Evolutionary conservation across 2,797 vertebrate genomes (phyloP), one percentile per base, ranked within the genome.

Genomic region (Gila robusta): DNA sequence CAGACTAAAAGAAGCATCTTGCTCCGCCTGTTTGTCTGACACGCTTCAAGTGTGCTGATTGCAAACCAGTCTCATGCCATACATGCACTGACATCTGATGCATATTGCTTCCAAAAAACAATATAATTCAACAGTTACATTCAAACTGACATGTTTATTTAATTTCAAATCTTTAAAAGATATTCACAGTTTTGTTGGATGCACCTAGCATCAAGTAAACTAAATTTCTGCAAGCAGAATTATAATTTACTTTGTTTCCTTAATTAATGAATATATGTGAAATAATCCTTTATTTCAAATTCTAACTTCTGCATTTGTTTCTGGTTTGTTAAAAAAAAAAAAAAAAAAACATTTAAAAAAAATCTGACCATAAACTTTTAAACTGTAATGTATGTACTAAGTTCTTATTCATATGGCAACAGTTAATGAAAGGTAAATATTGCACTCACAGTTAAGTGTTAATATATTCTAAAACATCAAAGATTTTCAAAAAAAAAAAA

Each of bases 1-100:
- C 56, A 52, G 72, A 72, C 84, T 70, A 32, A 41, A 86, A 86
- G 62, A 79, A 23, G 59, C 70, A 39, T 72, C 76, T 23, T 52
- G 71, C 28, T 88, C 76, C 81, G 52, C 35, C 41, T 66, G 23
- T 32, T 69, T 85, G 54, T 80, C 70, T 41, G 54, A 78, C 44
- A 35, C 2, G 14, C 77, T 72, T n/a, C 52, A 47, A 79, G 28
- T 37, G 76, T 79, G 37, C 32, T 74, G 32, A 81, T 37, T 80
- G 35, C 26, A 73, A 64, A 52, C 2, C n/a, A 70, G 49, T 26
- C 54, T 59, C 32, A n/a, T 14, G 2, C 21, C 5, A 5, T 14
- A 39, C 74, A 21, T n/a, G 39, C 8, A 74, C 26, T 74, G 41
- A 52, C 5, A 1, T 35, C 32, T 44, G 56, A 64, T 79, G 37